Base-by-base conservation (phyloP, 2,888 invertebrate species). In the Aproaerema taeniolella region DNA sequence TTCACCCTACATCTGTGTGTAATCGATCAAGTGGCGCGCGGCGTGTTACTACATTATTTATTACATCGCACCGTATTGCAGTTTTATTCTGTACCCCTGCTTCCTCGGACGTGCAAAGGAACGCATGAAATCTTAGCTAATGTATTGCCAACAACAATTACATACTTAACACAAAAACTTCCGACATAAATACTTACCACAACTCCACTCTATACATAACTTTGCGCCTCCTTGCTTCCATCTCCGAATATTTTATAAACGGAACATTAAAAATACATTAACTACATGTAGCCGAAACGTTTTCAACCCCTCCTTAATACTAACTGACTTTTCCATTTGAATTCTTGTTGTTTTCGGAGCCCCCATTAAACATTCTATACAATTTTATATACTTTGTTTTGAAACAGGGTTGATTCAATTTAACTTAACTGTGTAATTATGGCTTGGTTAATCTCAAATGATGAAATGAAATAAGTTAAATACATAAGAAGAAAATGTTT, bases 221-320 rank as follows among this genome's bases (percentile, higher is more conserved):
- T 50, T 50, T 41, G 31, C 36, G 41, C 46, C 45, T 44, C 36
- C 46, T 48, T 51, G 42, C 50, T 52, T 25, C 28, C 36, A 25
- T 35, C 41, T 39, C 41, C 44, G 49, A 54, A 51, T 53, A 54
- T 54, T 58, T 55, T 50, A 50, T 51, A 52, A 51, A 47, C 40
- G 38, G 45, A 49, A 56, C 65, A 63, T 66, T 66, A 61, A 61
- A 66, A 66, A 61, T 58, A 56, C 63, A 62, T 66, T 63, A 58
- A 60, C 49, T 50, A 50, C 47, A 41, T 48, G 50, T 55, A 50
- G 36, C 48, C 15, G 40, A 44, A 35, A 40, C 43, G 33, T 46
- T 49, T 39, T 31, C 36, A 45, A 37, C 36, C 42, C 41, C 39
- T 45, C 31, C 42, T 45, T 29, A 45, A 31, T 17, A 33, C n/a